phyloP scores from a whole-genome alignment of 2,113 vertebrate genomes.

The Salvelinus alpinus region DNA sequence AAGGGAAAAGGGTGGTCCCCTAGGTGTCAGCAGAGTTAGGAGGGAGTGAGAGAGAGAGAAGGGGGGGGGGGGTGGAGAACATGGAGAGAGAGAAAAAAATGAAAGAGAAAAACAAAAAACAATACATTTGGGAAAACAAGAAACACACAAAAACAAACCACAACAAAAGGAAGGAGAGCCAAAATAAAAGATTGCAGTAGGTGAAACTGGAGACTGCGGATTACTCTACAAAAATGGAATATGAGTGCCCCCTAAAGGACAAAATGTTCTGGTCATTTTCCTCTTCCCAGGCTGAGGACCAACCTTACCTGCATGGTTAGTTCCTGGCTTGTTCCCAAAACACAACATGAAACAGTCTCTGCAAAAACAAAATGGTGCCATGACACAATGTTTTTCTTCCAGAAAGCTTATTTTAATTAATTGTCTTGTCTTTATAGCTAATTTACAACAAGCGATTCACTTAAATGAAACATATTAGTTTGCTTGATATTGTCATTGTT shows the following conservation, averaged over 20 bases:
- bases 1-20: constrained; percentile 62
- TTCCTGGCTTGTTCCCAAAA: background rate
- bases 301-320: background rate
- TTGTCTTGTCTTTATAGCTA: constrained; percentile 82
- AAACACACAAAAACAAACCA: background rate
- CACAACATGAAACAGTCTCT: background rate
- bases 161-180: constrained; percentile 22
- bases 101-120: background rate
- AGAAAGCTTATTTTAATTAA: constrained; percentile 75
- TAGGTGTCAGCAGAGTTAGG: constrained; percentile 20
- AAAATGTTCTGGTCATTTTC: background rate
- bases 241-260: background rate
- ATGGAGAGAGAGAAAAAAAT: constrained; percentile 28
- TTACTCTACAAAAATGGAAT: background rate
- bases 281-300: background rate
- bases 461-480: constrained; percentile 81
- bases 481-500: constrained; percentile 75
- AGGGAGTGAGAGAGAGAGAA: constrained; percentile 21
- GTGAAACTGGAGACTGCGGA: background rate
- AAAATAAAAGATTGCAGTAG: background rate
- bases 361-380: constrained; percentile 34
- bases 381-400: constrained; percentile 54
- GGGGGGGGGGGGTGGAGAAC: constrained; percentile 28
- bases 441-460: constrained; percentile 85
- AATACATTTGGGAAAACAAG: background rate